A percentile compares a stretch with the other conserved stretches of the same genome.
Conservation (phyloP, 2,113 vertebrate species). For the Poicephalus gulielmi region DNA sequence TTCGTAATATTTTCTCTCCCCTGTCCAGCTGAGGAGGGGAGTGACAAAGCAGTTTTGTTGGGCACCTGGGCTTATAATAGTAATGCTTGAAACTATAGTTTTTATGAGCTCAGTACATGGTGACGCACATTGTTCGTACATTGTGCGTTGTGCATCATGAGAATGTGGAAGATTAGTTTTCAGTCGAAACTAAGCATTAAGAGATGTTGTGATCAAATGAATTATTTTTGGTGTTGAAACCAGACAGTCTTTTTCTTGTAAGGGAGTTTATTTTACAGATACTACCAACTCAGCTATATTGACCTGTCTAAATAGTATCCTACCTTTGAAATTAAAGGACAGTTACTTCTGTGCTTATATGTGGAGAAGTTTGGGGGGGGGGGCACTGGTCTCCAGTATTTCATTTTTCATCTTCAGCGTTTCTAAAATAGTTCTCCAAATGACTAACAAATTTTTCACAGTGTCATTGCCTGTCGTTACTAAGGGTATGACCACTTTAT, state of each 20-base stretch:
- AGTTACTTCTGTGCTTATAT: background rate
- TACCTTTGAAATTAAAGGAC: background rate
- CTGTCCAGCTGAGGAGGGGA: background rate
- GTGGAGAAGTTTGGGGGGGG: no score
- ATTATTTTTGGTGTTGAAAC: background rate
- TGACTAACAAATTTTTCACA: no score
- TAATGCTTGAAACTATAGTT: background rate
- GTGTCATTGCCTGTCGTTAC: no score
- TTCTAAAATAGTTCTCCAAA: no score
- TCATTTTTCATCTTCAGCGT: no score
- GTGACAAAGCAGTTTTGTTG: background rate
- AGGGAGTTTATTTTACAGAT: background rate
- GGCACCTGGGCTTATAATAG: background rate
- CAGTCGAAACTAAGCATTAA: background rate
- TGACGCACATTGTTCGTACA: background rate
- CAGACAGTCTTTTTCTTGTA: background rate
- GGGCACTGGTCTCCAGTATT: no score
- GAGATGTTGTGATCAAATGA: background rate
- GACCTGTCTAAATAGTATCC: background rate
- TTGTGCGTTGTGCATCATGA: background rate
- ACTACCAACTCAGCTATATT: background rate
- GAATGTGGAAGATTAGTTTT: background rate
- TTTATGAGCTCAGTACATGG: background rate
- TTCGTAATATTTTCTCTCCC: background rate
- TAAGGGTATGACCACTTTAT: no score